phyloP scores from a whole-genome alignment of 2,113 vertebrate species.

The Harpagus bidentatus region DNA sequence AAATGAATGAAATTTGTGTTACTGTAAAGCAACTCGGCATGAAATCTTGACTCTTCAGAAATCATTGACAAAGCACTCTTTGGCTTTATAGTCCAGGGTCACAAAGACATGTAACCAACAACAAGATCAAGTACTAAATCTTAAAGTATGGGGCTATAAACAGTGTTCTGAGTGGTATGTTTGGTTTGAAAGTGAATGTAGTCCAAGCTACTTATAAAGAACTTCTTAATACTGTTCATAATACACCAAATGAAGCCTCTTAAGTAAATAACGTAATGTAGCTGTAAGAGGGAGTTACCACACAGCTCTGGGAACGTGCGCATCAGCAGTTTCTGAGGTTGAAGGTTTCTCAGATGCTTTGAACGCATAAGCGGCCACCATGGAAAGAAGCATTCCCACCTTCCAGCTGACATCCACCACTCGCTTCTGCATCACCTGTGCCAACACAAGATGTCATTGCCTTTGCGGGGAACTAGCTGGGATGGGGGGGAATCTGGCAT shows the following conservation, averaged over 20 bases:
- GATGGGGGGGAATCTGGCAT: neutral
- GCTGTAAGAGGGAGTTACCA: neutral
- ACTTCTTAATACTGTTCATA: neutral
- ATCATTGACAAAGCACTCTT: neutral
- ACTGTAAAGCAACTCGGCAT: neutral
- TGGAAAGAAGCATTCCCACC: neutral
- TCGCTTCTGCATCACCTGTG: neutral
- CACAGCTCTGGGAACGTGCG: neutral
- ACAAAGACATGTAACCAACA: neutral
- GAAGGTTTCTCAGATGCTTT: neutral
- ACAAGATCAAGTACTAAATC: neutral
- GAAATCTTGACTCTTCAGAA: neutral
- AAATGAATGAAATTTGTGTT: neutral
- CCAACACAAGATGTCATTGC: neutral
- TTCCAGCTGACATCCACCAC: neutral
- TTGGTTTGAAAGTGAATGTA: neutral
- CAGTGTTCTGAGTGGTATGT: neutral
- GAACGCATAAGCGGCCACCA: rapidly evolving
- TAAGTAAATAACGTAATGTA: neutral
- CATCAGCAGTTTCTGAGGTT: neutral
- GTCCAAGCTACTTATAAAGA: neutral
- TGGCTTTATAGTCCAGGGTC: neutral
- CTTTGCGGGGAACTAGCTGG: neutral
- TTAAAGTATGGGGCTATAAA: neutral
- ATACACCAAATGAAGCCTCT: neutral